These are phyloP conservation scores for Acanthosepion lycidas DNA, from an alignment of 2,888 invertebrate genomes.

Conservation along the genomic window DNA sequence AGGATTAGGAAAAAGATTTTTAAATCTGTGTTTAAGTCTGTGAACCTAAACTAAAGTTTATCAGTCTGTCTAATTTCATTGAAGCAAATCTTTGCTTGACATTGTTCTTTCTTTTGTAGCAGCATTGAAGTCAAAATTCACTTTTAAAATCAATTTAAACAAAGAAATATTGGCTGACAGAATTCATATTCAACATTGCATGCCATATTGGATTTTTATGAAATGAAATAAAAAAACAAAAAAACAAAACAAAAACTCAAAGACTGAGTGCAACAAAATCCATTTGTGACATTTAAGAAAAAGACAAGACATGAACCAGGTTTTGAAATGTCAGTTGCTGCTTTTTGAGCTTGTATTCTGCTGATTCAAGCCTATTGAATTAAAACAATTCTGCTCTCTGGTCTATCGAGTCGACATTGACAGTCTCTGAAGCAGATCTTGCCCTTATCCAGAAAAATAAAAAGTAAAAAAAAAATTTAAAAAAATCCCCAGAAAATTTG, in stretches of 20 bases:
- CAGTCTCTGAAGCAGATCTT: constrained; percentile 1
- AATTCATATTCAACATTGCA: constrained; percentile 33
- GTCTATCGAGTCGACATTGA: constrained; percentile 9
- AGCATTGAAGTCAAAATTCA: constrained; percentile 6
- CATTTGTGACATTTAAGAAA: constrained; percentile 33
- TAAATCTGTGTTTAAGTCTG: neutral
- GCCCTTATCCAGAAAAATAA: neutral
- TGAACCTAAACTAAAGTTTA: neutral
- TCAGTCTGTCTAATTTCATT: neutral
- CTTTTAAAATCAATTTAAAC: constrained; percentile 33
- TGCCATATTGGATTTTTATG: constrained; percentile 33
- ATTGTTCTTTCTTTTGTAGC: neutral
- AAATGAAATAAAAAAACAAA: neutral
- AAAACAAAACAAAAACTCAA: neutral
- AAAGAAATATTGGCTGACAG: constrained; percentile 33
- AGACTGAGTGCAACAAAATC: constrained; percentile 21
- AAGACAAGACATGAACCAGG: neutral
- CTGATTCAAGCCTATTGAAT: neutral
- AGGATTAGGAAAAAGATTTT: constrained; percentile 33
- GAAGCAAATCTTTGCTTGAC: neutral
- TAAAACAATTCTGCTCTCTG: constrained; percentile 14
- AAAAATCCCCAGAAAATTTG: neutral
- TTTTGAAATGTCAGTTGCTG: constrained; percentile 33
- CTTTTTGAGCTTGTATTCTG: neutral
- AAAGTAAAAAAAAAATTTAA: neutral